phyloP scores from a whole-genome alignment of 64 coral and sea anemone species.

The Actinia equina region DNA sequence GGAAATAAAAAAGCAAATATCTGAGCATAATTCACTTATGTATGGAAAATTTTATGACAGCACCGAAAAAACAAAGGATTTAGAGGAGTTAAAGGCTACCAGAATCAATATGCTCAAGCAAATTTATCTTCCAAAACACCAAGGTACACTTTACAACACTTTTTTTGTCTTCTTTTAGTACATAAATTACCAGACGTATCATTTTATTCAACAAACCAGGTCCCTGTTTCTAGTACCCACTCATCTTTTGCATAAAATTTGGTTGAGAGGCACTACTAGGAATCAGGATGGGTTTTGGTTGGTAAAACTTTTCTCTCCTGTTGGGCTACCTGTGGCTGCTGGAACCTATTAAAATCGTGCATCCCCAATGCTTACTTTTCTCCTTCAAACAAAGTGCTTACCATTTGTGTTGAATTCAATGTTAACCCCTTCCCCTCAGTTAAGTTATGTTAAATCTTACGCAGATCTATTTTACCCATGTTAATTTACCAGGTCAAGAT shows the following conservation, averaged over 20 bases:
- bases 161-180: neutral
- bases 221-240: no score
- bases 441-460: neutral
- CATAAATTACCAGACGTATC: neutral
- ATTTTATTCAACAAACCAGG: no score
- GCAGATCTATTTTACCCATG: neutral
- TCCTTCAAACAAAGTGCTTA: no score
- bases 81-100: constrained; percentile 62
- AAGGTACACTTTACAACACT: constrained; percentile 30
- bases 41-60: constrained; percentile 79
- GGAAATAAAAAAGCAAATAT: constrained; percentile 84
- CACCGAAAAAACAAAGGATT: constrained; percentile 10
- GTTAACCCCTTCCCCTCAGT: neutral
- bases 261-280: no score
- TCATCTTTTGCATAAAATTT: no score
- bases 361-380: no score
- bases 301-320: no score
- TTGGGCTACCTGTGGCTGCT: no score
- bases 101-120: constrained; percentile 79
- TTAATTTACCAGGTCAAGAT: constrained; percentile 22
- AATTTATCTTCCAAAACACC: constrained; percentile 79
- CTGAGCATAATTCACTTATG: constrained; percentile 80
- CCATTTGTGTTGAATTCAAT: no score
- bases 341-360: no score
- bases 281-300: no score